Base-by-base conservation (phyloP, 2,113 vertebrate species). In the Stictonetta naevosa region DNA sequence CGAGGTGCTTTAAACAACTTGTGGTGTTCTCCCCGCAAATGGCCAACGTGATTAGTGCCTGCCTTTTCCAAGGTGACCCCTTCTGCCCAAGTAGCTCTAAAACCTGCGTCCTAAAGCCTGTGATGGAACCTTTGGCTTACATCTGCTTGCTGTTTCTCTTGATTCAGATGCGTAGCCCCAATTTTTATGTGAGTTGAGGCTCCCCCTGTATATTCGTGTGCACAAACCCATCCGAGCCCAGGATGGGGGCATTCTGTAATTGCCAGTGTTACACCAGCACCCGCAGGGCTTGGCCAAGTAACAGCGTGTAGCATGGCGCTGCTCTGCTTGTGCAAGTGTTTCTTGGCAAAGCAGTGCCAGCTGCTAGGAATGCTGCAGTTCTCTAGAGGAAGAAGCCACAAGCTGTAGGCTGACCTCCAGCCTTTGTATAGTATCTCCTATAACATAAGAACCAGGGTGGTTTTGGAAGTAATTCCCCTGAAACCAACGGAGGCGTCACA, bases 41-140 rank as follows among this genome's bases (percentile, higher is more conserved):
- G 40, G 36, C 23, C 12, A 2, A 1, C 13, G 34, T 29, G 14
- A 21, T 66, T 3, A 13, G 31, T 50, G 29, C 31, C 6, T n/a
- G 79, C 33, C 31, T 53, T 71, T 72, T 11, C 53, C 91, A 95
- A 95, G 95, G 94, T 96, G 91, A 97, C 92, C 77, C 6, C 52
- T 90, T 38, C 34, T 72, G 64, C 66, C 64, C 14, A 42, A 82
- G 63, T 40, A 44, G 46, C 71, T 46, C 23, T 34, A 23, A 89
- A 64, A 18, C 69, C 44, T 34, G 25, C 21, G 44, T 46, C 44
- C 44, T 46, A 48, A 48, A 48, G 21, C 48, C 52, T 13, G 34
- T 7, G 10, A 42, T 26, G 6, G 13, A 40, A 11, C 14, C 58
- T 82, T 26, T 50, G 48, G 4, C 33, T 86, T 8, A 3, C 8